Conservation (phyloP, 2,797 vertebrate genomes). For the Centroberyx gerrardi region DNA sequence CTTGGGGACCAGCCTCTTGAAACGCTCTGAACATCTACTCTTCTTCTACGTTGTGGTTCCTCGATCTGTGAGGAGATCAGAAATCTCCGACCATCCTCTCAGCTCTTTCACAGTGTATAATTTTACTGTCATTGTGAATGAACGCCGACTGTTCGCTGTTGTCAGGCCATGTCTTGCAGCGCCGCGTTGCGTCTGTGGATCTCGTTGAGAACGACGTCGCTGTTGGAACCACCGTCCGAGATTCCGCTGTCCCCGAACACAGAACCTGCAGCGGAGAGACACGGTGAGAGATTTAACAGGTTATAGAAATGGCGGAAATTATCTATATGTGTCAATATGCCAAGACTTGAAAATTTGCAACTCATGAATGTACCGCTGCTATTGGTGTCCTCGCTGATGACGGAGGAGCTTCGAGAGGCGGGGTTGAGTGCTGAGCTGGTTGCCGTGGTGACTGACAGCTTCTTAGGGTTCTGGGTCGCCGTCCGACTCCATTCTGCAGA, state of each 20-base stretch:
- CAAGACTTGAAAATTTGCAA: not conserved
- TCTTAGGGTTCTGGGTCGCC: constrained; percentile 89
- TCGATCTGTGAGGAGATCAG: not conserved
- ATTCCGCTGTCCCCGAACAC: constrained; percentile 70
- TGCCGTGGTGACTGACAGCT: constrained; percentile 81
- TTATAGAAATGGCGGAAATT: not conserved
- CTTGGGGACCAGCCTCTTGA: not conserved
- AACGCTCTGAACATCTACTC: not conserved
- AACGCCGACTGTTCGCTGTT: not conserved
- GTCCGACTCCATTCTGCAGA: constrained; percentile 94
- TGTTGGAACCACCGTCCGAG: constrained; percentile 54
- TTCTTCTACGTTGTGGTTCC: not conserved
- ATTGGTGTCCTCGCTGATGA: constrained; percentile 86
- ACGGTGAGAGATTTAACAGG: not conserved
- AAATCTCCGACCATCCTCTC: not conserved
- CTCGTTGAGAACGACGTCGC: constrained; percentile 77
- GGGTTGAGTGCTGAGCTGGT: constrained; percentile 82
- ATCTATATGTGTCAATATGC: not conserved
- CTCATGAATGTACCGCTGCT: constrained; percentile 66
- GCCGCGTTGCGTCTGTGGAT: constrained; percentile 55
- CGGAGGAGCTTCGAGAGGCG: constrained; percentile 86
- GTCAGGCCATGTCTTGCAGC: constrained; percentile 4
- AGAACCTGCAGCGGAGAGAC: constrained; percentile 59
- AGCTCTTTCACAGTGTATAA: not conserved
- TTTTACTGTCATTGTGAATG: not conserved